Evolutionary conservation across 2,888 invertebrate species (phyloP).

Genomic region (Acronicta psi): DNA sequence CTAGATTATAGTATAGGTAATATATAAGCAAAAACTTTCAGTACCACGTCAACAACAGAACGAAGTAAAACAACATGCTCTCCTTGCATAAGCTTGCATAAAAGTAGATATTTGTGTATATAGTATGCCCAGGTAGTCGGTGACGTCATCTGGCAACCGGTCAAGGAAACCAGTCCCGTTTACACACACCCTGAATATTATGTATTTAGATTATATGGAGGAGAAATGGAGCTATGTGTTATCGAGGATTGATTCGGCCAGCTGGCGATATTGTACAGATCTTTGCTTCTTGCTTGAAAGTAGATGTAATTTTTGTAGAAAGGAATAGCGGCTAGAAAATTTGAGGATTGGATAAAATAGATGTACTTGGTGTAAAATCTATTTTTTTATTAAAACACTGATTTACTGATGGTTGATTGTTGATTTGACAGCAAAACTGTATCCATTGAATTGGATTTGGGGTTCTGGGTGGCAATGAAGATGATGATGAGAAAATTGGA

Average conservation of each 20-base stretch:
- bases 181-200: slow-evolving; percentile 36
- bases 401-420: no score
- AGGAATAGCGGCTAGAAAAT: no score
- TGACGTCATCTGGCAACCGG: slow-evolving; percentile 53
- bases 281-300: not conserved
- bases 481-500: no score
- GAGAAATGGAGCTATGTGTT: slow-evolving; percentile 8
- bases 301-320: not conserved
- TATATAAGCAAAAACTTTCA: not conserved
- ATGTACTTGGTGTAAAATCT: no score
- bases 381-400: no score
- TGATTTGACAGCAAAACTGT: no score
- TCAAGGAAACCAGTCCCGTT: slow-evolving; percentile 52
- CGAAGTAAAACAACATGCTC: slow-evolving; percentile 39
- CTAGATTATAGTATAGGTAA: not conserved
- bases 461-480: no score
- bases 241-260: no score
- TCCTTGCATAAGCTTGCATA: slow-evolving; percentile 47
- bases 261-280: not conserved
- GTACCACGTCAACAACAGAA: slow-evolving; percentile 1
- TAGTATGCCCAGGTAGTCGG: slow-evolving; percentile 16
- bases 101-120: slow-evolving; percentile 1
- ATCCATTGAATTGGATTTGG: no score
- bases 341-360: no score
- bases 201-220: slow-evolving; percentile 24